Evolutionary conservation across 1,140 invertebrate genomes (phyloP).

Genomic region (Hyposmocoma kahamanoa): DNA sequence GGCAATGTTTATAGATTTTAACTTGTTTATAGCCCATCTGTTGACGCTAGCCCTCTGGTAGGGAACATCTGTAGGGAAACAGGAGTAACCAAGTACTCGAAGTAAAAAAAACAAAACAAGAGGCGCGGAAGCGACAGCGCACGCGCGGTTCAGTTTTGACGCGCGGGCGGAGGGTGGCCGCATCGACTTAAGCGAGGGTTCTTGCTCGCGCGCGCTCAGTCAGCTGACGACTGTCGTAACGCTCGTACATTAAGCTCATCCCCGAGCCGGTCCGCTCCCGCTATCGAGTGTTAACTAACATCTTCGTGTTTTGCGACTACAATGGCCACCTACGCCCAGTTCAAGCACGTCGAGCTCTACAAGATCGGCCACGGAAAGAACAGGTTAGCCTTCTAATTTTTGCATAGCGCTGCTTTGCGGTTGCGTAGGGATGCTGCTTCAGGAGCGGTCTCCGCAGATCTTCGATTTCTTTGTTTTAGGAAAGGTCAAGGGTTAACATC

Average conservation of each 20-base stretch:
- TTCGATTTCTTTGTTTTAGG: slow-evolving; percentile 22
- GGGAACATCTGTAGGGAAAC: slow-evolving; percentile 29
- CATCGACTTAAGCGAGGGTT: slow-evolving; percentile 68
- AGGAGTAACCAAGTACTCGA: slow-evolving; percentile 25
- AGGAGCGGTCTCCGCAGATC: slow-evolving; percentile 12
- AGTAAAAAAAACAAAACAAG: slow-evolving; percentile 38
- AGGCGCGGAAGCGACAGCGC: slow-evolving; percentile 45
- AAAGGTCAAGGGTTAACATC: slow-evolving; percentile 30
- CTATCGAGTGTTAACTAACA: slow-evolving; percentile 47
- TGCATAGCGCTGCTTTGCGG: slow-evolving; percentile 20
- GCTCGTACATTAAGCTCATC: slow-evolving; percentile 23
- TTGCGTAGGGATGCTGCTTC: neutral
- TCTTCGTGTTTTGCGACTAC: slow-evolving; percentile 30
- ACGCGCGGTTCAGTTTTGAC: slow-evolving; percentile 53
- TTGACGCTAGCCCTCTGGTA: slow-evolving; percentile 36
- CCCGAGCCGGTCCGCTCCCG: slow-evolving; percentile 20
- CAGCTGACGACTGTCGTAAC: slow-evolving; percentile 52
- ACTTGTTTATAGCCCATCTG: slow-evolving; percentile 26
- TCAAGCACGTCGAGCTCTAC: slow-evolving; percentile 82
- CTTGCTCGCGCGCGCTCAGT: slow-evolving; percentile 59
- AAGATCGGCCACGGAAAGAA: slow-evolving; percentile 81
- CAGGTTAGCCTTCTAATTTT: slow-evolving; percentile 65
- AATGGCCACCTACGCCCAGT: slow-evolving; percentile 81
- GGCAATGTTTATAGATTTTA: no score
- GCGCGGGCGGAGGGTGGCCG: slow-evolving; percentile 62